These are phyloP conservation scores for Rhinopomastus cyanomelas DNA, from an alignment of 2,113 vertebrate genomes.

Conservation along the genomic window DNA sequence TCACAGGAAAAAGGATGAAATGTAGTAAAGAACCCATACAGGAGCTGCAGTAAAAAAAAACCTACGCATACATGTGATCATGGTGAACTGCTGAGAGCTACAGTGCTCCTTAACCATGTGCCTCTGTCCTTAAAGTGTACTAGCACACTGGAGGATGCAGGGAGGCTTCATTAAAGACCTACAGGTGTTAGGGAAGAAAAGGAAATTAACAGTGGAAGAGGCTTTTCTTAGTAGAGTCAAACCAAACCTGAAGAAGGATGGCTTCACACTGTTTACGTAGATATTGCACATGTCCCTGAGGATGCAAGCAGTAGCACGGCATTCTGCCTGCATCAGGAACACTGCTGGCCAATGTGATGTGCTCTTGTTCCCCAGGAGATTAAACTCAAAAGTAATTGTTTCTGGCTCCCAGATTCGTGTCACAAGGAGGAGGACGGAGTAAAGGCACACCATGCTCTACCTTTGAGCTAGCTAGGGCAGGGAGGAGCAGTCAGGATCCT, in stretches of 20 bases:
- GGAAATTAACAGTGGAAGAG: background rate
- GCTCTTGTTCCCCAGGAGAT: background rate
- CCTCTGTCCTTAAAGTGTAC: background rate
- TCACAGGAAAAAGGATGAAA: background rate
- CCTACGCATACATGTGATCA: background rate
- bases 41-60: background rate
- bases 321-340: background rate
- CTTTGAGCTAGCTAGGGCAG: background rate
- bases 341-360: fast-evolving
- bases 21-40: background rate
- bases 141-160: background rate
- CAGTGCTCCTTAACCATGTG: background rate
- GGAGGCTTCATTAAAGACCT: background rate
- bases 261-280: background rate
- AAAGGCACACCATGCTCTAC: background rate
- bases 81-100: fast-evolving
- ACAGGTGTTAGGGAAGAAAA: background rate
- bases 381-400: background rate
- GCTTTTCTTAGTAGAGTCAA: background rate
- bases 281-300: background rate
- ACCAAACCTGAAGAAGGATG: background rate
- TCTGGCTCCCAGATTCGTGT: background rate
- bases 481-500: background rate
- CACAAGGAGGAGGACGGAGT: background rate
- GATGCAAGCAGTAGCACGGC: background rate